These are phyloP conservation scores for Chironomus riparius DNA, from an alignment of 2,888 invertebrate species.

Conservation along the genomic window DNA sequence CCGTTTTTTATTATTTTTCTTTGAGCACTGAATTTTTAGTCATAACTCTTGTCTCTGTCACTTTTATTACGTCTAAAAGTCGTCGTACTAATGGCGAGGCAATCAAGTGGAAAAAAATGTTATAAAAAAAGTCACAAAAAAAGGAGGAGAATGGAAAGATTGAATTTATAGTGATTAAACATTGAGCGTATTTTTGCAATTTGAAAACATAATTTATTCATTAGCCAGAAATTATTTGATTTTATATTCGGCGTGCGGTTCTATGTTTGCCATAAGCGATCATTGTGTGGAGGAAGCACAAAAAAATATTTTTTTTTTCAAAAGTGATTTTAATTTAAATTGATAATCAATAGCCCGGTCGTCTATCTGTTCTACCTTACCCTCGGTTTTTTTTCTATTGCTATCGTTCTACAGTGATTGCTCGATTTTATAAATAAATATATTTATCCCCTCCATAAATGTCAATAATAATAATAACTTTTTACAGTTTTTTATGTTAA, in stretches of 20 bases:
- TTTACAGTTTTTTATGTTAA: not conserved
- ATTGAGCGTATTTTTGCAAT: conserved; percentile 26
- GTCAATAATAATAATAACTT: not conserved
- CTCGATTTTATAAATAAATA: no score
- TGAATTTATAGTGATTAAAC: conserved; percentile 17
- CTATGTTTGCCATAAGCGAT: not conserved
- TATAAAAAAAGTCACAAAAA: not conserved
- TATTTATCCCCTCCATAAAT: not conserved
- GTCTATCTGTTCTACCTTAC: not conserved
- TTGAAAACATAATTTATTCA: conserved; percentile 26
- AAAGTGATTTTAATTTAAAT: conserved; percentile 14
- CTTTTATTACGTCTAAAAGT: conserved; percentile 1
- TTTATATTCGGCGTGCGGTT: conserved; percentile 3
- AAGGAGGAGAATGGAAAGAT: not conserved
- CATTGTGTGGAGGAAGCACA: not conserved
- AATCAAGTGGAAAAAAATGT: conserved; percentile 1
- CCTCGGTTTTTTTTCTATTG: no score
- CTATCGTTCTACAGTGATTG: no score
- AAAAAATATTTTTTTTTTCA: not conserved
- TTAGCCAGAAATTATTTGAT: conserved; percentile 18
- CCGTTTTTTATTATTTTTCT: no score
- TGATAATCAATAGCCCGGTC: conserved; percentile 4
- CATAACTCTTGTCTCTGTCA: conserved; percentile 4
- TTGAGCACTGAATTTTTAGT: not conserved
- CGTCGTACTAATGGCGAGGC: not conserved